Evolutionary conservation across 2,113 vertebrate species (phyloP).

Genomic region (Saguinus midas): DNA sequence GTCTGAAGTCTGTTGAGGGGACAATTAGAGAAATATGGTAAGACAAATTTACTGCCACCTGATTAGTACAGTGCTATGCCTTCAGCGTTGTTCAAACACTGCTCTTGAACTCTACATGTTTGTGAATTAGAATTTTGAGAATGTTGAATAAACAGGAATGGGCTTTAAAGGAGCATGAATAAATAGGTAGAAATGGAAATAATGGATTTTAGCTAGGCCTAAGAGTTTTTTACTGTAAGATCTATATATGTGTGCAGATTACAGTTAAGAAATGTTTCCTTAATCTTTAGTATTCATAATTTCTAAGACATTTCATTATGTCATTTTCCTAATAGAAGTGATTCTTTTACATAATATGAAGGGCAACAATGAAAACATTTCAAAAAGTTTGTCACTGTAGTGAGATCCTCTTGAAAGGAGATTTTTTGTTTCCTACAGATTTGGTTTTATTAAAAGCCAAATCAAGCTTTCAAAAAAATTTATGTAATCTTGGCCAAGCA

Average conservation of each 20-base stretch:
- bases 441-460: neutral
- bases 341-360: neutral
- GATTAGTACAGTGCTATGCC: neutral
- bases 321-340: neutral
- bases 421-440: neutral
- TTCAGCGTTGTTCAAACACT: neutral
- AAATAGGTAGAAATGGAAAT: neutral
- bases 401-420: neutral
- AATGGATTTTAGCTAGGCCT: neutral
- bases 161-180: neutral
- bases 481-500: neutral
- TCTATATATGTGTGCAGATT: neutral
- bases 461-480: neutral
- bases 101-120: neutral
- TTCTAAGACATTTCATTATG: neutral
- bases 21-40: neutral
- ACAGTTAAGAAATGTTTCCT: neutral
- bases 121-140: neutral
- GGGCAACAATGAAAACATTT: neutral
- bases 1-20: neutral
- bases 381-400: neutral
- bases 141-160: neutral
- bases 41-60: neutral
- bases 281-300: neutral
- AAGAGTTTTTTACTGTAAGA: neutral